A percentile compares a stretch with the other conserved stretches of the same genome.
Conservation (phyloP, 2,797 vertebrate species). For the Antennarius maculatus region DNA sequence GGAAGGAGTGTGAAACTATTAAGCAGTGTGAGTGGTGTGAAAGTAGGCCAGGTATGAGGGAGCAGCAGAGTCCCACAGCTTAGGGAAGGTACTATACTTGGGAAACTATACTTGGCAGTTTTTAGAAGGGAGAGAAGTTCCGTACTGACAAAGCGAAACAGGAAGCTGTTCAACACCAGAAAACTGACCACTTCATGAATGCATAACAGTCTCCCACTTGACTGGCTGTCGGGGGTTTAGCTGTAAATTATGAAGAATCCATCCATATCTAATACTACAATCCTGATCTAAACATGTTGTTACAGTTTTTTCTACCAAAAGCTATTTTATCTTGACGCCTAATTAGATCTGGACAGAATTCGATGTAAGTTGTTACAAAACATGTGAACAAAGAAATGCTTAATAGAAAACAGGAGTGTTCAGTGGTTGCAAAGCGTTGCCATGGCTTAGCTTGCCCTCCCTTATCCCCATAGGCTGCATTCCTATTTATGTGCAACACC, state of each 20-base stretch:
- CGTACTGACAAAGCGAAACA: constrained; percentile 4
- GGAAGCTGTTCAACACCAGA: background rate
- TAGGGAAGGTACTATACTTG: constrained; percentile 65
- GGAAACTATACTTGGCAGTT: constrained; percentile 64
- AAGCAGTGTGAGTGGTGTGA: constrained; percentile 60
- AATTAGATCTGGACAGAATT: background rate
- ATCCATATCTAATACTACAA: constrained; percentile 5
- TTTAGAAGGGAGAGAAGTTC: constrained; percentile 20
- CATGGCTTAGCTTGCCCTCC: background rate
- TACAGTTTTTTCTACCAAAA: background rate
- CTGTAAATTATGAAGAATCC: constrained; percentile 3
- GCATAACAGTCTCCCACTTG: background rate
- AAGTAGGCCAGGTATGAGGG: constrained; percentile 78
- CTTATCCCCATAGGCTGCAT: too few relatives aligned
- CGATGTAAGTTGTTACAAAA: background rate
- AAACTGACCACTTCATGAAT: constrained; percentile 7
- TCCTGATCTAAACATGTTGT: too few relatives aligned
- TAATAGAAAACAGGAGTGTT: background rate
- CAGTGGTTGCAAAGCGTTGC: too few relatives aligned
- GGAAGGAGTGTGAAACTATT: constrained; percentile 59
- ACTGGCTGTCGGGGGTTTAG: background rate
- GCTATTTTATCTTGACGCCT: background rate
- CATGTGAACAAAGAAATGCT: background rate
- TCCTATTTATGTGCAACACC: too few relatives aligned
- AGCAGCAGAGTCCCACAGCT: constrained; percentile 61